Base-by-base conservation (phyloP, 2,888 invertebrate genomes). In the Plutella xylostella region DNA sequence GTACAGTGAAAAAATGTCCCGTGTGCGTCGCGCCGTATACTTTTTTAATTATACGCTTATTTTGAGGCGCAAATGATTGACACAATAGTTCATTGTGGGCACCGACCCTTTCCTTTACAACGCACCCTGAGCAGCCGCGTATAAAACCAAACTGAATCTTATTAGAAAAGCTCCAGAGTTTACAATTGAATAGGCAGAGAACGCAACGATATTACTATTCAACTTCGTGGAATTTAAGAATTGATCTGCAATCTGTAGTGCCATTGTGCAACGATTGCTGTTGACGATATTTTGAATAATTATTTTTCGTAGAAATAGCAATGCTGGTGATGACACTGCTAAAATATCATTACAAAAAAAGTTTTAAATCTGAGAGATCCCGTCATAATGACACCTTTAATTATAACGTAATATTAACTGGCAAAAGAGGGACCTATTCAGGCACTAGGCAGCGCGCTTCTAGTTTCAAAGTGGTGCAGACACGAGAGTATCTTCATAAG, bases 11-110 rank as follows among this genome's bases (percentile, higher is more conserved):
- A 55, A 60, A 58, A 57, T 42, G 41, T 47, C 47, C 44, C 42
- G 40, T 17, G 40, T 21, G 21, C 41, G 42, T 21, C 22, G 39
- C 14, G 28, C 31, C 21, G 12, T 46, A 28, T 47, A 59, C 59
- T 60, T 60, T 66, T 65, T 68, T 65, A 68, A 69, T 68, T 66
- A 66, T 61, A 61, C 60, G 61, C 61, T 65, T 63, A 68, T 62
- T 66, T 65, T 60, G 60, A 57, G 62, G 57, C 61, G 61, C 58
- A 59, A 58, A 57, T 58, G 56, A 60, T 54, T 55, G 56, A 48
- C 62, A 70, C 68, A 69, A 68, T 67, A 56, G 65, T 53, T 60
- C 57, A 66, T 68, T 69, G 64, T 68, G 60, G 63, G 57, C 64
- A 64, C 57, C 55, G 56, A 56, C 56, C 54, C 57, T 59, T 60